phyloP scores from a whole-genome alignment of 2,888 invertebrate species.

The Hipparchia sbordonii region DNA sequence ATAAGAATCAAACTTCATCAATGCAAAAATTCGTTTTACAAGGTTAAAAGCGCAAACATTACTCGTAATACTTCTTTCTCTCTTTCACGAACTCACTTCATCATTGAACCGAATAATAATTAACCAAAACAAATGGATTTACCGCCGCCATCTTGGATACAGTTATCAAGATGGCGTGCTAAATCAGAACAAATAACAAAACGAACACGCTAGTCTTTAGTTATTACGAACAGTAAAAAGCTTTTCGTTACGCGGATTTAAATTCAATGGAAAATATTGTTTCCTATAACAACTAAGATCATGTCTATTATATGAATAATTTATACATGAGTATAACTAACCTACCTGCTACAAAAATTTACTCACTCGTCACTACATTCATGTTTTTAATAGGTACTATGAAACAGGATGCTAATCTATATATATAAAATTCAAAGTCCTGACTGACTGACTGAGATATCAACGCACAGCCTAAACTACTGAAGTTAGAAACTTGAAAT shows the following conservation, averaged over 20 bases:
- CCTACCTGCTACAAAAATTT: no score
- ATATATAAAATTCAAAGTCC: no score
- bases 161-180: slow-evolving; percentile 24
- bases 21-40: neutral
- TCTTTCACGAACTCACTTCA: slow-evolving; percentile 26
- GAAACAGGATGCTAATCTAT: no score
- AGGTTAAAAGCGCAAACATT: slow-evolving; percentile 1
- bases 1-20: neutral
- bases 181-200: slow-evolving; percentile 32
- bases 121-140: slow-evolving; percentile 32
- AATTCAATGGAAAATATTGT: slow-evolving; percentile 6
- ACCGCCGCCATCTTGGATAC: slow-evolving; percentile 28
- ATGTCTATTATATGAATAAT: no score
- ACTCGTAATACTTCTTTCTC: neutral
- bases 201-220: slow-evolving; percentile 14
- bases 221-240: slow-evolving; percentile 8
- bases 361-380: no score
- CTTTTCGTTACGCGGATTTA: slow-evolving; percentile 6
- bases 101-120: slow-evolving; percentile 29
- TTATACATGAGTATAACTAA: no score
- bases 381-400: no score
- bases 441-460: no score
- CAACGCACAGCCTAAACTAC: no score
- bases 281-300: neutral
- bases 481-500: no score